Evolutionary conservation across 2,888 invertebrate species (phyloP).

Genomic region (Synergus gifuensis): DNA sequence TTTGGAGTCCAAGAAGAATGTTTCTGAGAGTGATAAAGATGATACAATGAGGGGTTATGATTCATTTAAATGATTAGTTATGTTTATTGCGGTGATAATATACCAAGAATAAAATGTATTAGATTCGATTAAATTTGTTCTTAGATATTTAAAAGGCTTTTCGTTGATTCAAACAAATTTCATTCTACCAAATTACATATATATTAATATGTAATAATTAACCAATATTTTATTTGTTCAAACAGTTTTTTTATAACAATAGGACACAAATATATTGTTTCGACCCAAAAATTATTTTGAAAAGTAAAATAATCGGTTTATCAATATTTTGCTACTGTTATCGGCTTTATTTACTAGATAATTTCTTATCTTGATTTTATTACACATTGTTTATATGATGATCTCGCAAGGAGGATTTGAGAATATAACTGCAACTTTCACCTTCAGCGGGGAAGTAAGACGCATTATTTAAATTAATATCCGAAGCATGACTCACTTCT

Average conservation of each 20-base stretch:
- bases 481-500: neutral
- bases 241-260: neutral
- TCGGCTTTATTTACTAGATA: neutral
- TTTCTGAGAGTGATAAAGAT: neutral
- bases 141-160: neutral
- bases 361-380: neutral
- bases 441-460: neutral
- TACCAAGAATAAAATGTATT: too few species aligned
- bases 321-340: neutral
- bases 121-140: neutral
- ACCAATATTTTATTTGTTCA: too few species aligned
- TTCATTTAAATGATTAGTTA: neutral
- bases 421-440: neutral
- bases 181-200: neutral
- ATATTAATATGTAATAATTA: neutral
- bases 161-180: neutral
- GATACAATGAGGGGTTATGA: neutral
- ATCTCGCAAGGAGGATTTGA: neutral
- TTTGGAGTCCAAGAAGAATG: neutral
- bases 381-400: neutral
- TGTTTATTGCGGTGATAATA: neutral
- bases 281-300: neutral
- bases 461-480: neutral
- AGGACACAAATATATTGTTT: neutral
- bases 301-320: neutral